Evolutionary conservation across 2,113 vertebrate genomes (phyloP), one percentile per base, ranked within the genome.

Genomic region (Rhadina sibilatrix): DNA sequence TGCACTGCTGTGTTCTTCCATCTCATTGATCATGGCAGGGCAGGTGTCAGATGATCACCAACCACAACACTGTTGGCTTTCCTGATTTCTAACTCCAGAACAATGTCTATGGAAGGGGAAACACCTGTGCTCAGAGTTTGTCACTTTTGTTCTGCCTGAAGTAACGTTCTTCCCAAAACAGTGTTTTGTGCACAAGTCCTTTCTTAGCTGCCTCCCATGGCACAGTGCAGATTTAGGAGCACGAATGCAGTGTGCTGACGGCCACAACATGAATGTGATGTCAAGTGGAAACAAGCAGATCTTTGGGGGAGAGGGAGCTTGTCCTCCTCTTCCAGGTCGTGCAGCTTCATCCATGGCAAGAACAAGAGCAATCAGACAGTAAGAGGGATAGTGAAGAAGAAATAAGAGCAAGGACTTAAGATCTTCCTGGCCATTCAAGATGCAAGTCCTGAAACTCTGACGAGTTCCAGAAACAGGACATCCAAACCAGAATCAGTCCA

Each of bases 201-300:
- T 65, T 46, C n/a, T 65, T 57, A 70, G 25, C 47, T 46, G 19
- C 27, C 25, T 46, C 20, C 28, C 56, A 33, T 5, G 61, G 42
- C 49, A 23, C 17, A 14, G 18, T 31, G 42, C 28, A 50, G 76
- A 68, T 49, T 30, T 49, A 30, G 50, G 40, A 60, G 68, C 74
- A 53, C 2, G 2, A 57, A 49, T 56, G 22, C 68, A 53, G 28
- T 6, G 38, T 54, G 46, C 24, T 77, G 22, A 31, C 31, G n/a
- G 52, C 11, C 13, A 1, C 10, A 64, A 69, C 10, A 35, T 2
- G 7, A 76, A 46, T n/a, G 25, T 5, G n/a, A 76, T 1, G 0
- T 38, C 19, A 56, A 47, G 14, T 35, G 27, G 30, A 72, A 86
- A 68, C 23, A 42, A 44, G 0, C 15, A 49, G 17, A n/a, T 27